Evolutionary conservation across 2,888 invertebrate species (phyloP).

Genomic region (Caenorhabditis plicata): DNA sequence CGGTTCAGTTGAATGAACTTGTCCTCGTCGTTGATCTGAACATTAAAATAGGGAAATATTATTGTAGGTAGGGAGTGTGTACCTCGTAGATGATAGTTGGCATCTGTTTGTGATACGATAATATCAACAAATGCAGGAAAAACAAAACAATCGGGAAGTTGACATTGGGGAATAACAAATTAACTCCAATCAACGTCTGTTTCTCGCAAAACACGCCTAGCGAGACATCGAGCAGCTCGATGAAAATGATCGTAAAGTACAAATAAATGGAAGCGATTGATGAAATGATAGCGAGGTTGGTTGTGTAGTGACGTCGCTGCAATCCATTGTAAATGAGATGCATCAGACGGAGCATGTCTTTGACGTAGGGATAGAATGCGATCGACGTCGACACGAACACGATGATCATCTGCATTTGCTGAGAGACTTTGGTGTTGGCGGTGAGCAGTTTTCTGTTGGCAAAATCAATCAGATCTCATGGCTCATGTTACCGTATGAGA

Average conservation of each 20-base stretch:
- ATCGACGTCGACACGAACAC: constrained; percentile 37
- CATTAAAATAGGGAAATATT: background rate
- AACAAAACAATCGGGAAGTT: constrained; percentile 41
- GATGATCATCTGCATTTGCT: too few species aligned
- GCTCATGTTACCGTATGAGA: constrained; percentile 23
- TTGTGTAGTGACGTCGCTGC: constrained; percentile 24
- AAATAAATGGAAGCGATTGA: constrained; percentile 30
- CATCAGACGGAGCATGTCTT: constrained; percentile 24
- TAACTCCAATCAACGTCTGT: constrained; percentile 34
- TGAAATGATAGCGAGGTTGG: constrained; percentile 26
- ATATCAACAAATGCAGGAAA: constrained; percentile 25
- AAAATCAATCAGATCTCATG: background rate
- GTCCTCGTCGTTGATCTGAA: constrained; percentile 41
- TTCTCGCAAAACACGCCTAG: constrained; percentile 40
- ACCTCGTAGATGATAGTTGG: constrained; percentile 44
- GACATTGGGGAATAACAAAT: constrained; percentile 41
- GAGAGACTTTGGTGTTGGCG: background rate
- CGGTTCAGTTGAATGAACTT: constrained; percentile 42
- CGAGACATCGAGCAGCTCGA: constrained; percentile 38
- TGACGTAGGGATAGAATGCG: constrained; percentile 40
- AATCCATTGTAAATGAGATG: constrained; percentile 31
- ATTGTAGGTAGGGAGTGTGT: background rate
- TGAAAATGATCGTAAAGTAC: constrained; percentile 36
- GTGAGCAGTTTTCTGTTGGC: background rate
- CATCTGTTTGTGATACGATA: constrained; percentile 40